Evolutionary conservation across 35 echinoderm and acorn worm genomes (phyloP).

Genomic region (Amphiura filiformis): DNA sequence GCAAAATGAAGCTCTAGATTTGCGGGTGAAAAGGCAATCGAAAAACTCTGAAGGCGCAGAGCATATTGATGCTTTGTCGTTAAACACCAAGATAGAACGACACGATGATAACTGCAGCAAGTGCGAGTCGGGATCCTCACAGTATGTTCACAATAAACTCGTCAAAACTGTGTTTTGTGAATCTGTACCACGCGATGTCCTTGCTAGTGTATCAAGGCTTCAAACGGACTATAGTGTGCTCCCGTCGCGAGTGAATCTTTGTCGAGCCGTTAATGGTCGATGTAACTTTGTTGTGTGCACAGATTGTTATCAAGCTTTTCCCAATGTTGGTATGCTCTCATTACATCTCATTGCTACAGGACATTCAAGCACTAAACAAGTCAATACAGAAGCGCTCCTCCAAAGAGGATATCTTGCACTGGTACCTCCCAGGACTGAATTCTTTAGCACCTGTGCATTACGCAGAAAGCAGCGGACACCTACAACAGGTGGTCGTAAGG

Average conservation of each 20-base stretch:
- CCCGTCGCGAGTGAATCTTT: slow-evolving; percentile 38
- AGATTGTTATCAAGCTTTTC: slow-evolving; percentile 55
- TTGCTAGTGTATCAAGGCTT: slow-evolving; percentile 30
- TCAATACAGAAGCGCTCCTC: slow-evolving; percentile 18
- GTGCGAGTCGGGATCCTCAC: slow-evolving; percentile 9
- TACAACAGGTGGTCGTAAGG: slow-evolving; percentile 11
- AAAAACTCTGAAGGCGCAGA: not conserved
- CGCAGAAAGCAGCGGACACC: slow-evolving; percentile 46
- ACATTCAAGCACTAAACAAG: slow-evolving; percentile 40
- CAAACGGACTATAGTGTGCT: slow-evolving; percentile 46
- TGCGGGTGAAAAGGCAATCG: slow-evolving; percentile 25
- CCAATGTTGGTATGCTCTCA: slow-evolving; percentile 54
- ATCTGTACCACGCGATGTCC: slow-evolving; percentile 39
- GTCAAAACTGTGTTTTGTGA: slow-evolving; percentile 33
- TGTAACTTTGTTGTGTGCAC: slow-evolving; percentile 60
- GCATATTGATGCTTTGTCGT: not conserved
- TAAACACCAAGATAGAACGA: slow-evolving; percentile 16
- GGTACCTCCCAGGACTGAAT: slow-evolving; percentile 35
- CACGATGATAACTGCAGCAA: not conserved
- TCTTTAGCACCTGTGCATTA: slow-evolving; percentile 55
- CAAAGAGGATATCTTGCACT: slow-evolving; percentile 33
- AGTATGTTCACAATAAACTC: not conserved
- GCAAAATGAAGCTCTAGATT: slow-evolving; percentile 53
- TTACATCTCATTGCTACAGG: slow-evolving; percentile 49
- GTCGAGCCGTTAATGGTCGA: slow-evolving; percentile 26